Percentiles rank a stretch among this genome's conserved stretches.
These are phyloP conservation scores for Platycheirus albimanus DNA, from an alignment of 2,888 invertebrate genomes.

Conservation along the genomic window DNA sequence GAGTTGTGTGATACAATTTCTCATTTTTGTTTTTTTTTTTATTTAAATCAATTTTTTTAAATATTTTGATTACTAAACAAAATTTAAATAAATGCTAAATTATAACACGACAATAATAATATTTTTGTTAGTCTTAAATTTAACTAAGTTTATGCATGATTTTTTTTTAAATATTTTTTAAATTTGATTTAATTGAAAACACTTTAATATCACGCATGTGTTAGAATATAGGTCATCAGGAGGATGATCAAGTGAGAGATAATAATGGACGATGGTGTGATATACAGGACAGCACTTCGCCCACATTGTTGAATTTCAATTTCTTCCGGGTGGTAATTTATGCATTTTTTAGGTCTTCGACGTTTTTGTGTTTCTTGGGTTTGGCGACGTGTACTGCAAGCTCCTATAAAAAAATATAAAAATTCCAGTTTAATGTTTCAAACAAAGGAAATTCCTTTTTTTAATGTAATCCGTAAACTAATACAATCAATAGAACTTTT, in stretches of 20 bases:
- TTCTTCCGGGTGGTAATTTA: slow-evolving; percentile 95
- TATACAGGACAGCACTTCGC: slow-evolving; percentile 79
- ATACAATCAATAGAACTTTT: no score
- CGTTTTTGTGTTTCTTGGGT: slow-evolving; percentile 88
- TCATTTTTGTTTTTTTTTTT: slow-evolving; percentile 20
- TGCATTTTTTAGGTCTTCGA: slow-evolving; percentile 90
- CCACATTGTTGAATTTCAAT: slow-evolving; percentile 83
- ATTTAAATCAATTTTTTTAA: slow-evolving; percentile 22
- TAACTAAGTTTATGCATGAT: slow-evolving; percentile 56
- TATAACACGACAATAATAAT: slow-evolving; percentile 37
- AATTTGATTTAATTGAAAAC: slow-evolving; percentile 50
- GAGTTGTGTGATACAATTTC: slow-evolving; percentile 7
- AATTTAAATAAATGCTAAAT: slow-evolving; percentile 13
- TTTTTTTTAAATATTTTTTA: slow-evolving; percentile 21
- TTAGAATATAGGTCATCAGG: slow-evolving; percentile 78
- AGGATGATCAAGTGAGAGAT: slow-evolving; percentile 80
- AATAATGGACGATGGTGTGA: slow-evolving; percentile 78
- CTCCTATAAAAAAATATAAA: slow-evolving; percentile 78
- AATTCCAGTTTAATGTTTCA: no score
- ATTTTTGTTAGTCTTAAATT: slow-evolving; percentile 67
- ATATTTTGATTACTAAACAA: not conserved
- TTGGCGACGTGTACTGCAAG: slow-evolving; percentile 84
- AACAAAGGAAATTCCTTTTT: no score
- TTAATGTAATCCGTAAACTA: no score
- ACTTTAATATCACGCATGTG: slow-evolving; percentile 82